Base-by-base conservation (phyloP, 2,797 vertebrate species). In the Threskiornis aethiopicus region DNA sequence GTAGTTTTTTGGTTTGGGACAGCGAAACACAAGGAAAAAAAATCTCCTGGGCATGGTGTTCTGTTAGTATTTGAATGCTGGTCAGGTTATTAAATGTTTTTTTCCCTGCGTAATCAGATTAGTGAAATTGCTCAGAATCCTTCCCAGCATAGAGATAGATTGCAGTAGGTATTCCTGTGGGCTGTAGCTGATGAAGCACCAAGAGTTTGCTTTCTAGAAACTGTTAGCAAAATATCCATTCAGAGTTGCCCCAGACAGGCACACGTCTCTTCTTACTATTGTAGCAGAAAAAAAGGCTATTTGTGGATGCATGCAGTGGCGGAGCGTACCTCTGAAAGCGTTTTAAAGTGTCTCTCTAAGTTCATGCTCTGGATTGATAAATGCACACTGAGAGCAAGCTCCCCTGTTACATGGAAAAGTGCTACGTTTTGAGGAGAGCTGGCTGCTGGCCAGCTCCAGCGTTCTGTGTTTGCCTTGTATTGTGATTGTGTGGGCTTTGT, bases 321-420 rank as follows among this genome's bases (percentile, higher is more conserved):
- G 1, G 58, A 20, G 31, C 2, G 4, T 11, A 5, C 37, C n/a
- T 20, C 24, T 39, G 51, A 12, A 44, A 16, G 55, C 1, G 1
- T 35, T 59, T 13, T 12, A 14, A 37, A 15, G 35, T 10, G n/a
- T 16, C 28, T 64, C 42, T 37, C 35, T 28, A 4, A 29, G 29
- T 25, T n/a, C 10, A 3, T 3, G 13, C 6, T 58, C 19, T 1
- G 4, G 64, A 4, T 16, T 42, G 64, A 11, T 44, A 22, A 51
- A 17, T 10, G 28, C 18, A 3, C 2, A 0, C 25, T 37, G 2
- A 17, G 39, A 35, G 61, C 42, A 46, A 24, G 26, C n/a, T 44
- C 51, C 21, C 11, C 21, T 33, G 10, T 16, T 10, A 11, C 0
- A 1, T 8, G 13, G 10, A 20, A 6, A 25, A 62, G 16, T 10